A percentile compares a stretch with the other conserved stretches of the same genome.
Evolutionary conservation across 2,797 vertebrate genomes (phyloP).

Genomic region (Falco rusticolus): DNA sequence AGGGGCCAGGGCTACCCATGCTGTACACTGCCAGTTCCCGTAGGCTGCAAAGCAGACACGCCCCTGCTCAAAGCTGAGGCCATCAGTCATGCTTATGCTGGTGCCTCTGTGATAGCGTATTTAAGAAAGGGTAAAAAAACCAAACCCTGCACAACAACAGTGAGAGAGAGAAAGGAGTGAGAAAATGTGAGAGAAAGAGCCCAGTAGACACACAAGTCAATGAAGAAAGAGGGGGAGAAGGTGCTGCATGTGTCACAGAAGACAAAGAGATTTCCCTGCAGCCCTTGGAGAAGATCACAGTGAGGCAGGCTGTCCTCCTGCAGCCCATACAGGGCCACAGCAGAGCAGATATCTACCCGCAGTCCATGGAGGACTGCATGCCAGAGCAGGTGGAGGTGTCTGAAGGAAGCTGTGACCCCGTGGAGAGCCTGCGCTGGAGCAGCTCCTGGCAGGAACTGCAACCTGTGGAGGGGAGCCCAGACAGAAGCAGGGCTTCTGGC

Average conservation of each 20-base stretch:
- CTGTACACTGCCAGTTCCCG: not conserved
- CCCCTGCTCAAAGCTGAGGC: not conserved
- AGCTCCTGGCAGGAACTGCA: not conserved
- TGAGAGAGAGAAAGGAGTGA: not conserved
- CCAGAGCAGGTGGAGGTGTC: too few relatives aligned
- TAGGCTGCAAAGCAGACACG: fast-evolving
- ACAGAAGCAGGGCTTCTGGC: not conserved
- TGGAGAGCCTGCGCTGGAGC: too few relatives aligned
- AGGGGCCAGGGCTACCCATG: not conserved
- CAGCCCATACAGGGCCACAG: fast-evolving
- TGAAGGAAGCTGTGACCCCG: too few relatives aligned
- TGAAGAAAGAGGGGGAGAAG: not conserved
- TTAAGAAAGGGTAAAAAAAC: not conserved
- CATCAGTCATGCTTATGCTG: not conserved
- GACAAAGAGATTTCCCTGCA: not conserved
- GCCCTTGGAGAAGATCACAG: fast-evolving
- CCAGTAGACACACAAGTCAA: too few relatives aligned
- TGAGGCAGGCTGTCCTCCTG: not conserved
- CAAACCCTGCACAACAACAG: fast-evolving
- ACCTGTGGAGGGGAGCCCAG: not conserved
- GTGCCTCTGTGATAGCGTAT: not conserved
- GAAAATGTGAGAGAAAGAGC: not conserved
- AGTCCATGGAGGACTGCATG: too few relatives aligned
- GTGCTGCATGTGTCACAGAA: not conserved
- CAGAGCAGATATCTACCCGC: not conserved